Base-by-base conservation (phyloP, 2,888 invertebrate genomes). In the Aporophyla nigra region DNA sequence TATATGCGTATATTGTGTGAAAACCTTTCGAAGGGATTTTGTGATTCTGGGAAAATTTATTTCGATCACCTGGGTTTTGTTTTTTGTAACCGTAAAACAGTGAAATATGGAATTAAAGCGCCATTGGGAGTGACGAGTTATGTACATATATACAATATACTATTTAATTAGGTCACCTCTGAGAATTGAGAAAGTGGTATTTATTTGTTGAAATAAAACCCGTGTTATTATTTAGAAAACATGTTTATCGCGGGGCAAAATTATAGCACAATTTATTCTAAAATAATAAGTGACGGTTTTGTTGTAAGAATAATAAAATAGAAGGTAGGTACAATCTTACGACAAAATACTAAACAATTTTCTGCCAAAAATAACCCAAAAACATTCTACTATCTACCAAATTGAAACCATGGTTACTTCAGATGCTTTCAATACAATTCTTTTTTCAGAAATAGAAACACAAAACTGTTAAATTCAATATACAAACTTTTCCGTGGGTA, bases 381-480 rank as follows among this genome's bases (percentile, higher is more conserved):
- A 51, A 66, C 59, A 61, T 59, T 68, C 43, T 40, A 63, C 63
- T 75, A 54, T 76, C 54, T 59, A 33, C 58, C 19, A 78, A 84
- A 69, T 80, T 82, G 58, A 70, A 84, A 72, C 58, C 81, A 69
- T 33, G 16, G 43, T 74, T 51, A 76, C 70, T 78, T 46, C 46
- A 53, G 27, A 78, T 65, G 53, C 68, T 61, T 70, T 70, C 58
- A 78, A 72, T 74, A 73, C 69, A 81, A 78, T 87, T 74, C 58
- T 54, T 68, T 80, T 75, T 74, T 66, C 72, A 66, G 43, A 74
- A 76, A 85, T 68, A 80, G 65, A 49, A 74, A 87, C 16, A 84
- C 66, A 75, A 72, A 74, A 82, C 65, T 61, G 62, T 78, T 78
- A 78, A 78, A 87, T 87, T 86, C 78, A 82, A 86, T 87, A 71